phyloP scores from a whole-genome alignment of 2,888 invertebrate species.

The Spicauda simplicius region DNA sequence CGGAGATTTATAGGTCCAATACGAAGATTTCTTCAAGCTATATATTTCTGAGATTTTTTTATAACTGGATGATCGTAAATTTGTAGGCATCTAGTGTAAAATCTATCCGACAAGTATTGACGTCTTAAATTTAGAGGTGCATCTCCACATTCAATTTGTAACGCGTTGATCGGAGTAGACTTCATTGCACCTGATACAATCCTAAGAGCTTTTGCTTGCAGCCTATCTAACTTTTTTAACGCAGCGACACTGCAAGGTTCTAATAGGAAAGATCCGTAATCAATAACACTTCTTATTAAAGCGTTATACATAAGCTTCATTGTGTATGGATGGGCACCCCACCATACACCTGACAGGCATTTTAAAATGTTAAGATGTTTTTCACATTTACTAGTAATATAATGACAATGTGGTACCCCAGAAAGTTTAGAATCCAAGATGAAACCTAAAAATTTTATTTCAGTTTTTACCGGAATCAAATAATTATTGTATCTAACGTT shows the following conservation, averaged over 20 bases:
- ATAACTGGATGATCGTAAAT: slow-evolving; percentile 2
- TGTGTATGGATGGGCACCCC: slow-evolving; percentile 42
- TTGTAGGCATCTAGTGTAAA: slow-evolving; percentile 1
- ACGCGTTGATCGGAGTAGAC: slow-evolving; percentile 32
- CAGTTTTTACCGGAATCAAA: neutral
- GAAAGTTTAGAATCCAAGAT: too few species aligned
- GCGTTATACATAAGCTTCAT: slow-evolving; percentile 43
- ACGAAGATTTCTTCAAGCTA: neutral
- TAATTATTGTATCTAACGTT: neutral
- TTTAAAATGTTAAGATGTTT: slow-evolving; percentile 29
- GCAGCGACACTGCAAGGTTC: too few species aligned
- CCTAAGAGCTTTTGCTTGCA: too few species aligned
- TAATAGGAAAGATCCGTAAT: too few species aligned
- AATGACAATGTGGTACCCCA: slow-evolving; percentile 6
- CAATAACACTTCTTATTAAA: slow-evolving; percentile 42
- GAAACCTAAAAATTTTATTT: too few species aligned
- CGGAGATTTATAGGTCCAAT: slow-evolving; percentile 9
- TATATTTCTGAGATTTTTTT: neutral
- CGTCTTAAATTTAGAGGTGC: slow-evolving; percentile 19
- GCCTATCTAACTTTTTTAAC: too few species aligned
- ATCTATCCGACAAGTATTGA: too few species aligned
- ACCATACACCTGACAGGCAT: too few species aligned
- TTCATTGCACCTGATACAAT: too few species aligned
- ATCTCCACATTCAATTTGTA: slow-evolving; percentile 32
- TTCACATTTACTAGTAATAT: slow-evolving; percentile 34